Base-by-base conservation (phyloP, 2,113 vertebrate species). In the Cyprinodon variegatus region DNA sequence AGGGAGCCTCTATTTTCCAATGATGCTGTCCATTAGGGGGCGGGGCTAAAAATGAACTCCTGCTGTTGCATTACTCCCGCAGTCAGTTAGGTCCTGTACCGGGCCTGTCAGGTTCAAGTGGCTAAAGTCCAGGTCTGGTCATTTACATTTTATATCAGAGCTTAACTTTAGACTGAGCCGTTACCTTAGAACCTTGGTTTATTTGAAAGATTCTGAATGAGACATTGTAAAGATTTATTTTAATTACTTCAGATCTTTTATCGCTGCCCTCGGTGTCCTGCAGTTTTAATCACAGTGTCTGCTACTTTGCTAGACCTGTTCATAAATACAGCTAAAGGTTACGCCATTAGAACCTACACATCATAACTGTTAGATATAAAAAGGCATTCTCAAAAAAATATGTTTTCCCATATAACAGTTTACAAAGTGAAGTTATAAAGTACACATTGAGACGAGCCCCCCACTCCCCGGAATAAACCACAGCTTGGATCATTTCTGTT, bases 331-430 rank as follows among this genome's bases (percentile, higher is more conserved):
- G 62, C 67, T 43, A 43, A 53, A 76, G 74, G 74, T 83, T 36
- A 60, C 0, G n/a, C 29, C 50, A 64, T 70, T 68, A 66, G 76
- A 78, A 70, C 36, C 15, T 37, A 57, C 70, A 68, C 61, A 70
- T 73, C 53, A 57, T 11, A 73, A 36, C 70, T 46, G 74, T 37
- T 76, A n/a, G 48, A 82, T 65, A 62, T 65, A 4, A 81, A 73
- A 4, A 63, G 22, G 15, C 50, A 72, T 57, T 12, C 45, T 11
- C 41, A 59, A 45, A 71, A 83, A 86, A 70, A 36, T 62, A 74
- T 61, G 71, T 63, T 74, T 74, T 77, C 78, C 15, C 50, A 79
- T 73, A 79, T 61, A 84, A 74, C 53, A 76, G 41, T 61, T 64
- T 70, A 41, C 81, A 69, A 74, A 62, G 48, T 29, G 29, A 29